Evolutionary conservation across 2,797 vertebrate genomes (phyloP).

Genomic region (Hapalemur alaotrensis): DNA sequence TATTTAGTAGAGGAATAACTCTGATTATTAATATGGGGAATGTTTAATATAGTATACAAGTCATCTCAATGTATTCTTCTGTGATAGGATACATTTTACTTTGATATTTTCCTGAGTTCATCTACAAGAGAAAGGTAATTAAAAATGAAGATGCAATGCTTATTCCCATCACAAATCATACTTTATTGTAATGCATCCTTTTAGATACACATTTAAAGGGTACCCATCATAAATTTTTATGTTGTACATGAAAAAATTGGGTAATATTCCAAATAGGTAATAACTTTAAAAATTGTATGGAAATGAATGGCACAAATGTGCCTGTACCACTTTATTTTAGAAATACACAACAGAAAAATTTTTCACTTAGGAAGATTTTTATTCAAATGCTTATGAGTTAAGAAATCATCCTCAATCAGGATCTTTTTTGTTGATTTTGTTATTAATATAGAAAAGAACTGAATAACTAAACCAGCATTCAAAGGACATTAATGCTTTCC

Average conservation of each 20-base stretch:
- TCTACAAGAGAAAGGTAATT: conserved; percentile 65
- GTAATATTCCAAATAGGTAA: conserved; percentile 69
- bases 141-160: conserved; percentile 64
- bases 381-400: conserved; percentile 40
- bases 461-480: neutral
- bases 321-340: conserved; percentile 41
- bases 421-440: neutral
- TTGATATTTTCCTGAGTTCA: conserved; percentile 49
- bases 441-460: neutral
- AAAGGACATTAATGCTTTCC: neutral
- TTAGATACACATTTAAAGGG: conserved; percentile 61
- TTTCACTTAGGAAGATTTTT: conserved; percentile 40
- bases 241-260: conserved; percentile 67
- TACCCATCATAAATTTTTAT: conserved; percentile 80
- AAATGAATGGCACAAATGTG: conserved; percentile 68
- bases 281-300: conserved; percentile 67
- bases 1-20: neutral
- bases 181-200: conserved; percentile 65
- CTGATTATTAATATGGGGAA: neutral
- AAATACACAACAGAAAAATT: conserved; percentile 38
- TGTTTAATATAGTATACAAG: neutral
- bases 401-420: neutral
- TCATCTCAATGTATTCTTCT: neutral
- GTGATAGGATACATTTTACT: conserved; percentile 16
- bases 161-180: conserved; percentile 61